Evolutionary conservation across 2,113 vertebrate genomes (phyloP).

Genomic region (Erythrolamprus reginae): DNA sequence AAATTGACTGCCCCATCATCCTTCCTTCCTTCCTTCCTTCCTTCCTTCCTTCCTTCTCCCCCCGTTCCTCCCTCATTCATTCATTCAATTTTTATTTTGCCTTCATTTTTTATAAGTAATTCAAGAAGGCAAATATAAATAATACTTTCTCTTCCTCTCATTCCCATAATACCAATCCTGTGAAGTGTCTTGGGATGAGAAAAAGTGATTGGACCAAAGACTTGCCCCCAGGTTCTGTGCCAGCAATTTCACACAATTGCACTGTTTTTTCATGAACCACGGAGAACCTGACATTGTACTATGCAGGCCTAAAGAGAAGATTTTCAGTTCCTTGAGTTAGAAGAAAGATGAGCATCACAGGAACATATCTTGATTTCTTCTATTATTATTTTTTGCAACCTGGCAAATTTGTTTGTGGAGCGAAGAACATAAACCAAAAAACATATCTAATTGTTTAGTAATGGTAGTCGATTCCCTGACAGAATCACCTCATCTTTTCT

Average conservation of each 20-base stretch:
- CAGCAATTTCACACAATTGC: background rate
- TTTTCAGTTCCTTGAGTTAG: background rate
- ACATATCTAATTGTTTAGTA: constrained; percentile 48
- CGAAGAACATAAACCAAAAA: constrained; percentile 29
- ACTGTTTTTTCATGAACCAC: background rate
- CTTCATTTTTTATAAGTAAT: background rate
- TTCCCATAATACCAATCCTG: background rate
- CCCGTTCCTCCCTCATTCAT: too few species aligned
- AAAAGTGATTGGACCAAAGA: background rate
- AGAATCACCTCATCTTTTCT: constrained; percentile 44
- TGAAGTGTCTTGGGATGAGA: background rate
- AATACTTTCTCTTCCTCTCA: background rate
- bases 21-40: background rate
- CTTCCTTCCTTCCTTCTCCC: too few species aligned
- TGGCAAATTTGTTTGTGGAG: background rate
- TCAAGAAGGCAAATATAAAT: background rate
- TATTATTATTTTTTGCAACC: background rate
- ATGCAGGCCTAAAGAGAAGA: constrained; percentile 18
- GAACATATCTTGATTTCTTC: constrained; percentile 6
- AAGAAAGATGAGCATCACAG: constrained; percentile 18
- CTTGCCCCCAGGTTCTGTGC: background rate
- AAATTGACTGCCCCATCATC: background rate
- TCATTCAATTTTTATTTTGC: background rate
- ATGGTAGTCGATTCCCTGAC: constrained; percentile 32
- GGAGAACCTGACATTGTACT: background rate